These are phyloP conservation scores for Drosophila lini DNA, from an alignment of 1,140 invertebrate species.

Conservation along the genomic window DNA sequence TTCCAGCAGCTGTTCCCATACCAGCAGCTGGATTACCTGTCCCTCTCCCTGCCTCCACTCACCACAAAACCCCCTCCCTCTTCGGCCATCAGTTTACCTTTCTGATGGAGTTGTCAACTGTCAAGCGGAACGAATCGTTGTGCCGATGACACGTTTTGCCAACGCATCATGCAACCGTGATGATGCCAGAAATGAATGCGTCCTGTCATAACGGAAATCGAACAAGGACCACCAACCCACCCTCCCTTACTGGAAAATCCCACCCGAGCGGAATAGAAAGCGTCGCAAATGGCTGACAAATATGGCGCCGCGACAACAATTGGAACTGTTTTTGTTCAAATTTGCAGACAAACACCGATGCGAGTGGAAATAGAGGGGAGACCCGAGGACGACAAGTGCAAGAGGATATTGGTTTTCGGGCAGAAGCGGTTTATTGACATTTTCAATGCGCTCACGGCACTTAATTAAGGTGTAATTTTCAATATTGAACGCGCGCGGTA, in stretches of 20 bases:
- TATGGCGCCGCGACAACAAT: slow-evolving; percentile 51
- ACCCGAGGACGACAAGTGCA: slow-evolving; percentile 24
- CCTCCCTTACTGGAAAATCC: background rate
- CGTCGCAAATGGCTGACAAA: slow-evolving; percentile 59
- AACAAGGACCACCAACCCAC: slow-evolving; percentile 15
- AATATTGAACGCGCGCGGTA: slow-evolving; percentile 45
- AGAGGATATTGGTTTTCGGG: slow-evolving; percentile 64
- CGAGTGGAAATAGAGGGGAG: background rate
- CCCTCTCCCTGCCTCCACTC: background rate
- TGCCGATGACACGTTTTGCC: slow-evolving; percentile 73
- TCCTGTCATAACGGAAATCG: slow-evolving; percentile 66
- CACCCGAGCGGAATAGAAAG: slow-evolving; percentile 6
- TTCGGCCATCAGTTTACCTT: slow-evolving; percentile 33
- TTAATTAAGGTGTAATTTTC: slow-evolving; percentile 78
- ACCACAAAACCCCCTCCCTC: background rate
- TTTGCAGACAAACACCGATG: slow-evolving; percentile 52
- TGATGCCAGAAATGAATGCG: slow-evolving; percentile 67
- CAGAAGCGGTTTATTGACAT: slow-evolving; percentile 53
- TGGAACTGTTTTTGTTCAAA: slow-evolving; percentile 62
- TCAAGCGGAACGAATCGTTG: slow-evolving; percentile 34
- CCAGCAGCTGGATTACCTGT: background rate
- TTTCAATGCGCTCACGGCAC: slow-evolving; percentile 51
- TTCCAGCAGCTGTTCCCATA: background rate
- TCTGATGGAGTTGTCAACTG: slow-evolving; percentile 53
- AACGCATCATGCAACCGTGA: slow-evolving; percentile 69